Evolutionary conservation across 2,888 invertebrate species (phyloP), one percentile per base, ranked within the genome.

Genomic region (Thumatha senex): DNA sequence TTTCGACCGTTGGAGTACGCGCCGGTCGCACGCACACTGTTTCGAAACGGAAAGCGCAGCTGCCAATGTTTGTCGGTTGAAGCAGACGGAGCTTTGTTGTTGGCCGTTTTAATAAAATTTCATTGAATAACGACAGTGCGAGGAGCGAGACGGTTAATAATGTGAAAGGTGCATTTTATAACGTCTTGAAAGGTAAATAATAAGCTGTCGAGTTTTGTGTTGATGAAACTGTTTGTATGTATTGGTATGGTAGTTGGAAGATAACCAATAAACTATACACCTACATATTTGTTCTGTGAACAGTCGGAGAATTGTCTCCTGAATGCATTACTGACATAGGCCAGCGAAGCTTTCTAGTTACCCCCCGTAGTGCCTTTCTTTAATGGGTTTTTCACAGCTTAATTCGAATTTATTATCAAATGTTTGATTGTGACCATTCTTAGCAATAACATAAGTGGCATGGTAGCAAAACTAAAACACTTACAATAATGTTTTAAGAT

Each of bases 31-130:
- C 73, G 63, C 66, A 67, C 63, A 59, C 59, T 56, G 61, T 68
- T 54, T 63, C 63, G 58, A 63, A 78, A 76, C 79, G 79, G 74
- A 75, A 72, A 75, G 65, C 72, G 71, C 80, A 80, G 78, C 80
- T 80, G 80, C 71, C 74, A 63, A 51, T 58, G 62, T 66, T 67
- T 63, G 67, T 61, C 66, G 54, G 67, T 67, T 64, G 56, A 48
- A 54, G 56, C 53, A 61, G 56, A 63, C 38, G 59, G 53, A 24
- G 58, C 64, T 58, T 71, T 67, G 66, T 61, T 63, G 66, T 68
- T 76, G 76, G 78, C 77, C 78, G 78, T 79, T 73, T 77, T 70
- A 78, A 77, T 72, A 71, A 70, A 74, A 74, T 67, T 73, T 73
- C 61, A 78, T 79, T 79, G 72, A 70, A 76, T 70, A 71, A 72